These are phyloP conservation scores for Pteruthius melanotis DNA, from an alignment of 2,113 vertebrate species.

Conservation along the genomic window DNA sequence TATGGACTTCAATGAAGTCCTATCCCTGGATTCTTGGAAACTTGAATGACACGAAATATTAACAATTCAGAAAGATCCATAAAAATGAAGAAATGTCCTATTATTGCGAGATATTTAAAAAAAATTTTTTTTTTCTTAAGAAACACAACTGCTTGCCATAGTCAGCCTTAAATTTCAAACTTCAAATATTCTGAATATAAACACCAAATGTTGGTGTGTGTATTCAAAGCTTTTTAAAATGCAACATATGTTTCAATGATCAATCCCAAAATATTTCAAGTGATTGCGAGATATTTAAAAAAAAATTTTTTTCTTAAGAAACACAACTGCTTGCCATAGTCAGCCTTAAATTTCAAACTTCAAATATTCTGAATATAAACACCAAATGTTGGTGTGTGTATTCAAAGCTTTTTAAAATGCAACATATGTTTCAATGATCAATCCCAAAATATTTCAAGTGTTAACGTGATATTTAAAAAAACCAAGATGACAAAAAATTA, in stretches of 20 bases:
- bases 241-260: background rate
- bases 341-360: background rate
- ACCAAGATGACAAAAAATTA: background rate
- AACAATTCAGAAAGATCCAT: background rate
- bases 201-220: accelerated
- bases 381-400: accelerated
- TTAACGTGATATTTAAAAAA: background rate
- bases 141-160: background rate
- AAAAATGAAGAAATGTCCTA: background rate
- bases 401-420: background rate
- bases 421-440: background rate
- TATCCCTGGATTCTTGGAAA: background rate
- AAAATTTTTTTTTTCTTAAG: background rate
- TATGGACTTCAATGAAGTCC: background rate
- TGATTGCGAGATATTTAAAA: background rate
- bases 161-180: background rate
- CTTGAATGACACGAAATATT: background rate
- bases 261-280: background rate
- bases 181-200: background rate
- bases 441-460: background rate
- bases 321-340: background rate
- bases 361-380: background rate
- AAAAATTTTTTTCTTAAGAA: background rate
- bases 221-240: background rate
- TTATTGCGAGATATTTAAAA: background rate